A percentile compares a stretch with the other conserved stretches of the same genome.
Conservation (phyloP, 2,113 vertebrate species). For the Chlorodrepanis virens region DNA sequence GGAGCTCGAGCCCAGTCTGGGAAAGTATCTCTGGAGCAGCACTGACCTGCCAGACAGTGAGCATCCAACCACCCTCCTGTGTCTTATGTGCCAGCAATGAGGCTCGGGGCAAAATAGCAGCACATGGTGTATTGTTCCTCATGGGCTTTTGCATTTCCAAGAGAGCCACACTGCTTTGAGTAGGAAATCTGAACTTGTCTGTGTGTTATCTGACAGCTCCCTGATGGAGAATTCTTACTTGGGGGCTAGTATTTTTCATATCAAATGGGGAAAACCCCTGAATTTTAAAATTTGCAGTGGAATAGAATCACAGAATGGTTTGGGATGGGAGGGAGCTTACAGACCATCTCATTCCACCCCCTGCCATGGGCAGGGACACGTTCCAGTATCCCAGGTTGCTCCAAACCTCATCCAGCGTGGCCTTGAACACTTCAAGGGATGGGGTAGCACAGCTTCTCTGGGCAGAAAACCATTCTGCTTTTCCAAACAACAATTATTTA, state of each 20-base stretch:
- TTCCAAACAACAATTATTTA: not conserved
- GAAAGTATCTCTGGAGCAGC: not conserved
- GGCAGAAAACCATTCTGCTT: not conserved
- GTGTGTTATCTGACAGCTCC: not conserved
- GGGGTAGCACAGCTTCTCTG: not conserved
- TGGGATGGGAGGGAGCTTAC: not conserved
- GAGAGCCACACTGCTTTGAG: not conserved
- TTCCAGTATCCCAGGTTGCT: not conserved
- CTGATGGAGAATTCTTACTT: not conserved
- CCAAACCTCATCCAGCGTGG: not conserved
- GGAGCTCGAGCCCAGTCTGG: not conserved
- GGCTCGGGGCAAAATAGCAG: not conserved
- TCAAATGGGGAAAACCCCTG: rapidly evolving
- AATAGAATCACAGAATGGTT: not conserved
- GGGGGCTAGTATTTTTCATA: not conserved
- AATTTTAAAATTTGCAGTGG: not conserved
- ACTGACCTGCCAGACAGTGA: not conserved
- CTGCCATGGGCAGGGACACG: not conserved
- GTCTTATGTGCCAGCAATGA: not conserved
- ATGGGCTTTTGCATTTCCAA: not conserved
- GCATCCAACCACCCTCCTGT: not conserved
- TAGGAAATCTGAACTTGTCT: not conserved
- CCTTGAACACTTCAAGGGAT: not conserved
- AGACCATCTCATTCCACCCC: not conserved
- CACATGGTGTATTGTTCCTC: not conserved